Evolutionary conservation across 2,113 vertebrate species (phyloP), one percentile per base, ranked within the genome.

Genomic region (Cyphomyrus plagiostoma): DNA sequence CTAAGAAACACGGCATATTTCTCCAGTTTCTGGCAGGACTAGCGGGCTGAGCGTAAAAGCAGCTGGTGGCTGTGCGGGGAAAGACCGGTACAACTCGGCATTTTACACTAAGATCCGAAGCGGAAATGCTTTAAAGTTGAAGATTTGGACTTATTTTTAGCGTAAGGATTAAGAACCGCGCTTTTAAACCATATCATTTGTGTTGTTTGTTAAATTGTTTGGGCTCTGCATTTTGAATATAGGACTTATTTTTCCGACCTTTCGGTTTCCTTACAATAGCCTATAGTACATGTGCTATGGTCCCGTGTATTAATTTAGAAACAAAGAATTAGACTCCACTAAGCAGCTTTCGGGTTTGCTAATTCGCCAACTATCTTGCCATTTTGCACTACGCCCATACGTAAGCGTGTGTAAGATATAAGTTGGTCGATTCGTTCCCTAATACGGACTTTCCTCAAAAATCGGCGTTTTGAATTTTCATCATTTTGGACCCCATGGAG

Each of bases 321-420:
- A 94, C 91, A 92, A 93, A 95, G 92, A 94, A 94, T 94, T 93
- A 93, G 91, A 92, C 93, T 93, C 30, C 91, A 90, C 87, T 94
- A 94, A 96, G 92, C 94, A 90, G 92, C 91, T 94, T 93, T 92
- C 58, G 91, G 83, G 80, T 80, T 91, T 88, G 90, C 91, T 89
- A 92, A 87, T 90, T 90, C 91, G 90, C 93, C 87, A 90, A 86
- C 82, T 88, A 23, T 56, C 85, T 39, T 53, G 85, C 19, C 26
- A 39, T 23, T 86, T 56, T 21, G 1, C 26, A 13, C n/a, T 19
- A 17, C 17, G 13, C 42, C 80, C 21, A 3, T 4, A 2, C 42
- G 23, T 48, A 48, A 48, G 82, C 45, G 82, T 48, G 5, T 80
- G 35, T 42, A 48, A 48, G 10, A 5, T 53, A 15, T 11, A 84